Conservation (phyloP, 2,113 vertebrate species). For the Siniperca knerii region DNA sequence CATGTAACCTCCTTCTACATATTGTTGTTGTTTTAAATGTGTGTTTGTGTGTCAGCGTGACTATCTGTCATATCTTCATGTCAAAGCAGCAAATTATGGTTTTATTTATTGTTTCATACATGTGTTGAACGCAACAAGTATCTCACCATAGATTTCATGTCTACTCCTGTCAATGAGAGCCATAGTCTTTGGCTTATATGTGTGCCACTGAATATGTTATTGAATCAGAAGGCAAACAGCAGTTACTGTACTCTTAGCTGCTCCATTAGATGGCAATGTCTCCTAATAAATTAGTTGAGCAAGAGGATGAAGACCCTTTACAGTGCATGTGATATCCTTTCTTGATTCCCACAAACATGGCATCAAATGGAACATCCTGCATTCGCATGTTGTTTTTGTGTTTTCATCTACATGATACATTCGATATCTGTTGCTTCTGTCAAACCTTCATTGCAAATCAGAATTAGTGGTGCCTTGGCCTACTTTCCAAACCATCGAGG, state of each 20-base stretch:
- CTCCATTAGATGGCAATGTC: conserved; percentile 10
- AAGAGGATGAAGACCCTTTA: background rate
- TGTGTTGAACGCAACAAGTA: conserved; percentile 45
- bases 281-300: background rate
- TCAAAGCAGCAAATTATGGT: background rate
- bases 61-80: background rate
- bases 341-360: background rate
- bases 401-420: conserved; percentile 19
- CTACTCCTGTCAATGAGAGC: background rate
- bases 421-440: conserved; percentile 37
- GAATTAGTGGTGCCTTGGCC: conserved; percentile 65
- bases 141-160: background rate
- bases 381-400: conserved; percentile 2
- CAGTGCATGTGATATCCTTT: background rate
- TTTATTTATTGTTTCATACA: background rate
- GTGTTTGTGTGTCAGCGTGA: background rate
- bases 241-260: conserved; percentile 3
- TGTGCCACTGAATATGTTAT: conserved; percentile 5
- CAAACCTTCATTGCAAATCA: conserved; percentile 52
- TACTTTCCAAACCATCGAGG: conserved; percentile 75
- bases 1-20: conserved; percentile 6
- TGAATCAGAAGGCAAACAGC: conserved; percentile 14
- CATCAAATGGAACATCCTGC: conserved; percentile 1
- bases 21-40: conserved; percentile 13
- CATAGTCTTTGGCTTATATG: background rate